These are phyloP conservation scores for Drosophila aff. DNA, from an alignment of 1,140 invertebrate species.

Conservation along the genomic window DNA sequence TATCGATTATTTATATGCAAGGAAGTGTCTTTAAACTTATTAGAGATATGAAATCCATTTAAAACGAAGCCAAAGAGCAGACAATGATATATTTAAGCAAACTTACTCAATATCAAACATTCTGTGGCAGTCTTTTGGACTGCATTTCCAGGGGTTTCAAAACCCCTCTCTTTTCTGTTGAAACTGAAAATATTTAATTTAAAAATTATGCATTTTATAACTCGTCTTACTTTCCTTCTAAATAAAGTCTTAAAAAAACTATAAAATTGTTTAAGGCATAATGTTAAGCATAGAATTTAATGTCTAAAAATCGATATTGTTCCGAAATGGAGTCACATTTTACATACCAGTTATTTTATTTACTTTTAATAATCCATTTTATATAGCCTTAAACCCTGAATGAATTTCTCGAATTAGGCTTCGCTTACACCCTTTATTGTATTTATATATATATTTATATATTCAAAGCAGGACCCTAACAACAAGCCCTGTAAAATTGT, in stretches of 20 bases:
- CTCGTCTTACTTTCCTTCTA: too few relatives aligned
- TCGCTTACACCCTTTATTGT: too few relatives aligned
- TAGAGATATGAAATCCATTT: background rate
- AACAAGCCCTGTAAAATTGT: conserved; percentile 54
- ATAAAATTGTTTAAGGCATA: too few relatives aligned
- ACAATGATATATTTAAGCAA: too few relatives aligned
- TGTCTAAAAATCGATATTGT: too few relatives aligned
- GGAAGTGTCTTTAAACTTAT: background rate
- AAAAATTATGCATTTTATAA: too few relatives aligned
- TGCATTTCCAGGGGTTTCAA: background rate
- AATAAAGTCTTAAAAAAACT: too few relatives aligned
- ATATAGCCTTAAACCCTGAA: too few relatives aligned
- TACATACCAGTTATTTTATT: too few relatives aligned
- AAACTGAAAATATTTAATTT: background rate
- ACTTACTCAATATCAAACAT: background rate
- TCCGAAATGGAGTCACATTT: too few relatives aligned
- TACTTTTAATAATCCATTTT: too few relatives aligned
- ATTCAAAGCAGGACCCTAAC: background rate
- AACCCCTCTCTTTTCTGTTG: background rate
- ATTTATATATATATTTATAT: background rate
- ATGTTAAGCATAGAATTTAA: too few relatives aligned
- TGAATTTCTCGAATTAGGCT: background rate
- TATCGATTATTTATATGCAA: background rate
- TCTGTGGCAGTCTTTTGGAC: background rate
- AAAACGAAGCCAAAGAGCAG: background rate